These are phyloP conservation scores for Chloroceryle inda DNA, from an alignment of 2,797 vertebrate genomes.

Conservation along the genomic window DNA sequence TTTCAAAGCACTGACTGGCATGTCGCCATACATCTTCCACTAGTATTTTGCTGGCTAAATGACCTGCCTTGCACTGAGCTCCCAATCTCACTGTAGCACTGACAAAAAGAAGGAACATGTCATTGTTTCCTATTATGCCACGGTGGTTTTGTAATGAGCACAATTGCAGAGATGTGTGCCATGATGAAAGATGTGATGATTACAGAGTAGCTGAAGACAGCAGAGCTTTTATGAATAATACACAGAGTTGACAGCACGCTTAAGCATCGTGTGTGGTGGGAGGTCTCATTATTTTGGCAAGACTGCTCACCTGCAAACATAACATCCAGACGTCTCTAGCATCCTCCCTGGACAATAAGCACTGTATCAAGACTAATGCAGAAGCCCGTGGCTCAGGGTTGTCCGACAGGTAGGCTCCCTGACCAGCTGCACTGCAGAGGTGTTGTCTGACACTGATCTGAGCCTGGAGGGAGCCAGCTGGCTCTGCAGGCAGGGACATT, in stretches of 20 bases:
- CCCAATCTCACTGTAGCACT: not conserved
- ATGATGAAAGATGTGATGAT: conserved; percentile 44
- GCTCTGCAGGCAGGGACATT: not conserved
- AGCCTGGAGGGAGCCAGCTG: conserved; percentile 27
- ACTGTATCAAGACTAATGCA: not conserved
- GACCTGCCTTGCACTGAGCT: not conserved
- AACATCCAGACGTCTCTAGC: not conserved
- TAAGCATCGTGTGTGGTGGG: not conserved
- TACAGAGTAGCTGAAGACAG: conserved; percentile 31
- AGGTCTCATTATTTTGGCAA: not conserved
- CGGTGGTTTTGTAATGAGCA: conserved; percentile 10
- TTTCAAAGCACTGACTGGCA: conserved; percentile 19
- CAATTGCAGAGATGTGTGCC: conserved; percentile 29
- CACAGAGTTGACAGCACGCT: not conserved
- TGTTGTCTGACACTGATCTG: not conserved
- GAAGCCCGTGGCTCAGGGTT: not conserved
- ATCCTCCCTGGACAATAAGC: not conserved
- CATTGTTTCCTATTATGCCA: not conserved
- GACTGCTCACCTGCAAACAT: not conserved
- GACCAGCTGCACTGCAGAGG: not conserved
- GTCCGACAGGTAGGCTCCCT: not conserved
- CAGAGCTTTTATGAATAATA: conserved; percentile 13
- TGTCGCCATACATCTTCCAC: not conserved
- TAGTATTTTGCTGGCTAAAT: not conserved
- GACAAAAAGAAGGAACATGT: not conserved